phyloP scores from a whole-genome alignment of 2,797 vertebrate genomes.

The Oryzias dopingdopingensis region DNA sequence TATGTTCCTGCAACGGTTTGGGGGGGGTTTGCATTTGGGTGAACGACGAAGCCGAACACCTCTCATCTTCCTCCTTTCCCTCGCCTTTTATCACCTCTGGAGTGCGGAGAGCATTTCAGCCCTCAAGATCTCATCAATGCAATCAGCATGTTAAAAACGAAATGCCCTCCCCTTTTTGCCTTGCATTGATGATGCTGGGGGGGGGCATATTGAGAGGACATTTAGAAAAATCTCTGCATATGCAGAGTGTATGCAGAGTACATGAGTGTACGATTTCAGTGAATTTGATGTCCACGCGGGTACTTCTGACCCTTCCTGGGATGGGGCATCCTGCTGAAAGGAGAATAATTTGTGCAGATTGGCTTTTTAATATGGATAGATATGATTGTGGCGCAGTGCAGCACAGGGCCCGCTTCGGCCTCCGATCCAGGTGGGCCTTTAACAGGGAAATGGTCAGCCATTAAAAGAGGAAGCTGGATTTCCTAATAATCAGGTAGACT shows the following conservation, averaged over 20 bases:
- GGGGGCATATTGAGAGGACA: slow-evolving; percentile 24
- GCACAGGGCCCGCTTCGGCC: slow-evolving; percentile 19
- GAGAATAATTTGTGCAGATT: slow-evolving; percentile 53
- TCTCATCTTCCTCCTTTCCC: slow-evolving; percentile 28
- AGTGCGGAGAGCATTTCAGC: slow-evolving; percentile 66
- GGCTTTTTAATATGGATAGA: slow-evolving; percentile 68
- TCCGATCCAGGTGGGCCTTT: slow-evolving; percentile 54
- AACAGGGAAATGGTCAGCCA: slow-evolving; percentile 54
- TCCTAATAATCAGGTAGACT: slow-evolving; percentile 92
- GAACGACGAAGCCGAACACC: slow-evolving; percentile 73
- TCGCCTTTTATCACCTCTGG: slow-evolving; percentile 64
- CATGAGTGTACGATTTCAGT: slow-evolving; percentile 66
- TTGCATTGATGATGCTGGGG: slow-evolving; percentile 42
- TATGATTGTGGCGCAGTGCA: slow-evolving; percentile 35
- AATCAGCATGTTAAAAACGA: slow-evolving; percentile 75
- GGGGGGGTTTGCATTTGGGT: slow-evolving; percentile 20
- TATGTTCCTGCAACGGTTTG: slow-evolving; percentile 47
- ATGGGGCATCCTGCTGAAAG: slow-evolving; percentile 18
- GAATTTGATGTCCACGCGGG: slow-evolving; percentile 51
- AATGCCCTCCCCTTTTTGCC: slow-evolving; percentile 56
- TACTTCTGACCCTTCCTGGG: slow-evolving; percentile 48
- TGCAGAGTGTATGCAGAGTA: slow-evolving; percentile 98
- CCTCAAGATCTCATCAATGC: slow-evolving; percentile 80
- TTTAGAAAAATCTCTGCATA: slow-evolving; percentile 71
- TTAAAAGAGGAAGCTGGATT: slow-evolving; percentile 73